Conservation (phyloP, 2,797 vertebrate genomes). For the Ciconia nigra region DNA sequence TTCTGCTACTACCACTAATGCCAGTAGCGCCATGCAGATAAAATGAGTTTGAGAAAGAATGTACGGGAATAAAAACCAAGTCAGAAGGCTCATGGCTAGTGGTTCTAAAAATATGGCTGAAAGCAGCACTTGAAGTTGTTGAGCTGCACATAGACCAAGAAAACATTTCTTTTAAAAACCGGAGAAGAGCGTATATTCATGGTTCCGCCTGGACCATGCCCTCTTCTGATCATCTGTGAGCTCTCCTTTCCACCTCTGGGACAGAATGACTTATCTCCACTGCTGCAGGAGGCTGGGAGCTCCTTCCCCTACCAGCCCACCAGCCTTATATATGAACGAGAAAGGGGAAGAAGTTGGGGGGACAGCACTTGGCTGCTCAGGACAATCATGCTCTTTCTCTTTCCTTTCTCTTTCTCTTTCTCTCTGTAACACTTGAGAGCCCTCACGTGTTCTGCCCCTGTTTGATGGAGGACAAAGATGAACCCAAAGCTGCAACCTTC, state of each 20-base stretch:
- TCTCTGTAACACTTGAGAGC: neutral
- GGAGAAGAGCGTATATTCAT: neutral
- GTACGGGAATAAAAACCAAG: neutral
- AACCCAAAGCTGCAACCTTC: neutral
- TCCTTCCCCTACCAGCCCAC: neutral
- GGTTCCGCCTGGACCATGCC: fast-evolving
- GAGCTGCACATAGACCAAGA: neutral
- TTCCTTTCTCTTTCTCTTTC: neutral
- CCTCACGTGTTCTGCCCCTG: fast-evolving
- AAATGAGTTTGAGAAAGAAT: neutral
- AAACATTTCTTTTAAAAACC: neutral
- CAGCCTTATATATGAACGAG: too few species aligned
- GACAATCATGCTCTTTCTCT: neutral
- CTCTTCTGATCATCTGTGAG: neutral
- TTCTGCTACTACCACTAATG: neutral
- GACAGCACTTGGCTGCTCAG: neutral
- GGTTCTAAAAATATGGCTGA: neutral
- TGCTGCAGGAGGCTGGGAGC: neutral
- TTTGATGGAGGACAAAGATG: neutral
- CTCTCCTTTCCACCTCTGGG: neutral
- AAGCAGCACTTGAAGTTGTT: neutral
- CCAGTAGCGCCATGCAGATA: neutral
- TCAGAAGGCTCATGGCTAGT: neutral
- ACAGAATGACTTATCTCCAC: neutral
- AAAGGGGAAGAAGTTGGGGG: neutral